These are phyloP conservation scores for Scylla paramamosain DNA, from an alignment of 1,140 invertebrate species.

Conservation along the genomic window DNA sequence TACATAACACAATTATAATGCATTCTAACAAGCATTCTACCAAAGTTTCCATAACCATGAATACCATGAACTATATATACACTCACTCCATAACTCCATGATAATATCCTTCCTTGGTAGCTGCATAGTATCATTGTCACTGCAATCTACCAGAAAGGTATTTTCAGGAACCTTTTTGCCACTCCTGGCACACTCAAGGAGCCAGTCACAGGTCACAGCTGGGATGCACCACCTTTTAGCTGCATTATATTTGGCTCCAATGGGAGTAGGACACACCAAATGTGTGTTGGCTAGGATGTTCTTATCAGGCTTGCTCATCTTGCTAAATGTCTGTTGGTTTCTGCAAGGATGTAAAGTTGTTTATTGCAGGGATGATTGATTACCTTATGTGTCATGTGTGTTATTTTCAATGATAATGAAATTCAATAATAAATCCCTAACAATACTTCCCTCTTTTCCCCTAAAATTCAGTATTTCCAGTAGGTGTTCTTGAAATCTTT, in stretches of 20 bases:
- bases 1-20: no score
- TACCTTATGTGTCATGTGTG: no score
- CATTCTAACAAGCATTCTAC: no score
- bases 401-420: no score
- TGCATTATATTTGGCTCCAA: slow-evolving; percentile 90
- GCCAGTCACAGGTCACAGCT: slow-evolving; percentile 89
- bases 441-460: no score
- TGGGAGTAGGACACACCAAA: slow-evolving; percentile 86
- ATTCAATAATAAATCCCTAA: no score
- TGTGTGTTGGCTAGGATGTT: slow-evolving; percentile 85
- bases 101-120: slow-evolving; percentile 64
- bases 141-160: slow-evolving; percentile 84
- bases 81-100: slow-evolving; percentile 53
- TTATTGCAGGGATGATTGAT: no score
- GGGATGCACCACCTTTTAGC: slow-evolving; percentile 91
- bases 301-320: slow-evolving; percentile 82
- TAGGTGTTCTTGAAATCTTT: no score
- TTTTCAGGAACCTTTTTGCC: slow-evolving; percentile 83
- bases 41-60: no score
- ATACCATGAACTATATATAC: not conserved
- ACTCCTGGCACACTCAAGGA: slow-evolving; percentile 85
- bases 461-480: no score
- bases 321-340: slow-evolving; percentile 85
- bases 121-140: not conserved
- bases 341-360: slow-evolving; percentile 74